Evolutionary conservation across 2,113 vertebrate species (phyloP).

Genomic region (Menura novaehollandiae): DNA sequence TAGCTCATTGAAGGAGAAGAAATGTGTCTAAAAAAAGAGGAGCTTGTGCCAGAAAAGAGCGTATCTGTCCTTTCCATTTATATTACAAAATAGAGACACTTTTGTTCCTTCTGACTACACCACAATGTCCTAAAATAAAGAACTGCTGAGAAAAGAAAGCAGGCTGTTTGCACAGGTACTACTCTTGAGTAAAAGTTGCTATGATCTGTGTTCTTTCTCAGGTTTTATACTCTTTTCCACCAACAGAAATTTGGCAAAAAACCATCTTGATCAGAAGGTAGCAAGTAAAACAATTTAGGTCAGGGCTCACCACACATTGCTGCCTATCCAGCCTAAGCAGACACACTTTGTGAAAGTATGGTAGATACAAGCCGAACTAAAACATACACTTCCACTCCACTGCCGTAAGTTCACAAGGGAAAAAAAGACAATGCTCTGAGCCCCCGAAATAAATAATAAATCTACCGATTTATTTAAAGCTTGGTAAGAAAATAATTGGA

Average conservation of each 20-base stretch:
- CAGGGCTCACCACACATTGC: background rate
- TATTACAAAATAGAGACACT: background rate
- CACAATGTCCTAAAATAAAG: background rate
- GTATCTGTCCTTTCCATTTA: background rate
- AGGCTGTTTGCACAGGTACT: background rate
- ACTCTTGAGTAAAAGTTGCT: background rate
- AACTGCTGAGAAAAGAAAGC: background rate
- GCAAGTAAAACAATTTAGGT: background rate
- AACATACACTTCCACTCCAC: background rate
- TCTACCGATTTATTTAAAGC: background rate
- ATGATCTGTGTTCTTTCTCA: background rate
- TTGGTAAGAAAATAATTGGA: background rate
- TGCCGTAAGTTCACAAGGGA: background rate
- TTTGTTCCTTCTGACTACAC: background rate
- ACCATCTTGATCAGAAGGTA: rapidly evolving
- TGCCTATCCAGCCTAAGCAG: background rate
- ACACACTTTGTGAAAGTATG: background rate
- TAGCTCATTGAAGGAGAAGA: background rate
- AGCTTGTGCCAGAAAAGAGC: background rate
- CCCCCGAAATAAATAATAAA: background rate
- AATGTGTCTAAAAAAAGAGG: background rate
- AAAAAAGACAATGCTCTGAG: background rate
- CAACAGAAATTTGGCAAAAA: background rate
- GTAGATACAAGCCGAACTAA: background rate
- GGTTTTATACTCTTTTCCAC: background rate